phyloP scores from a whole-genome alignment of 2,797 vertebrate species.

The Philypnodon macrostomus region DNA sequence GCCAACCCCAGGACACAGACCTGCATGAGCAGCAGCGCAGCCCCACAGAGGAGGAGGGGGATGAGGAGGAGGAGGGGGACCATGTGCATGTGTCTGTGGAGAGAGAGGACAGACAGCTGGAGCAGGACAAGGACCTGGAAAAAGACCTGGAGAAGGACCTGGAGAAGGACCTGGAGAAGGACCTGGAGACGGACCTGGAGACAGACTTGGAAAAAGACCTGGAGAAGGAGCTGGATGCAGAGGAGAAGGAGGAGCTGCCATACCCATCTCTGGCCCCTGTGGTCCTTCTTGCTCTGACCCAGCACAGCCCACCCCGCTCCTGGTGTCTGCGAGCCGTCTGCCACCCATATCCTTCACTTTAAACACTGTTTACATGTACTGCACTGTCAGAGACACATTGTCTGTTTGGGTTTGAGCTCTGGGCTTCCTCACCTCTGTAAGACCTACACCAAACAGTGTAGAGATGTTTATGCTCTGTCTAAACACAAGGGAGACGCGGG shows the following conservation, averaged over 20 bases:
- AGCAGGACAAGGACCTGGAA: conserved; percentile 62
- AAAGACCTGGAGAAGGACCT: conserved; percentile 62
- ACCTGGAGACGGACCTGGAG: conserved; percentile 37
- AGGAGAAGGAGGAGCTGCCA: conserved; percentile 83
- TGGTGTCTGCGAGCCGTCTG: conserved; percentile 94
- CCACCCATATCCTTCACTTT: conserved; percentile 92
- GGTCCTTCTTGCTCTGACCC: conserved; percentile 91
- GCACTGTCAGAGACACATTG: conserved; percentile 25
- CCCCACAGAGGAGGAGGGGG: conserved; percentile 50
- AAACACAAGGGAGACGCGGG: conserved; percentile 51
- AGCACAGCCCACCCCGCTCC: conserved; percentile 91
- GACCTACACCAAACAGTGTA: conserved; percentile 25
- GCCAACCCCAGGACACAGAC: conserved; percentile 61
- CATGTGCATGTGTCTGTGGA: conserved; percentile 60
- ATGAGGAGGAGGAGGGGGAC: conserved; percentile 63
- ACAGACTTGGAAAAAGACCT: conserved; percentile 22
- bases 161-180: conserved; percentile 74
- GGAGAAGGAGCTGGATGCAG: conserved; percentile 66
- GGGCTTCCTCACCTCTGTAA: conserved; percentile 52
- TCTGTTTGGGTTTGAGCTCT: conserved; percentile 60
- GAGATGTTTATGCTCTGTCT: conserved; percentile 58
- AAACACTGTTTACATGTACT: conserved; percentile 24
- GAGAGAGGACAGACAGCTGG: conserved; percentile 57
- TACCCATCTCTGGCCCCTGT: conserved; percentile 89
- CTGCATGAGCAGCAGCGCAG: conserved; percentile 62